phyloP scores from a whole-genome alignment of 2,888 invertebrate genomes.

The Adelognathus sp. region DNA sequence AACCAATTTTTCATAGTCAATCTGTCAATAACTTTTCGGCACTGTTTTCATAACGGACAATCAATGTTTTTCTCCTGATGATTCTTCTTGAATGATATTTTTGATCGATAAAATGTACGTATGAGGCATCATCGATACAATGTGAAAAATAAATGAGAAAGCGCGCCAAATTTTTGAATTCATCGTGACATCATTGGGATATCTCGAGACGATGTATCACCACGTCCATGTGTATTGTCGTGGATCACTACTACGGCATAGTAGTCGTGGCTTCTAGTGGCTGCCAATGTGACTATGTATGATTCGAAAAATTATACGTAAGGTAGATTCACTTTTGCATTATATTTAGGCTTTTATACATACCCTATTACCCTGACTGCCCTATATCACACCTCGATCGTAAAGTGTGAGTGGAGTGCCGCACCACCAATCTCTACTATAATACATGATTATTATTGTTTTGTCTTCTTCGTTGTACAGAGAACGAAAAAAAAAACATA shows the following conservation, averaged over 20 bases:
- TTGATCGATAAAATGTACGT: no score
- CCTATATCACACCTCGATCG: conserved; percentile 64
- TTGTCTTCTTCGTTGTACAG: conserved; percentile 62
- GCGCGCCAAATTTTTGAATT: no score
- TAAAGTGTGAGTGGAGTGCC: conserved; percentile 76
- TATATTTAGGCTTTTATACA: conserved; percentile 32
- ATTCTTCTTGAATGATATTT: no score
- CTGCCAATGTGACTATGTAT: conserved; percentile 53
- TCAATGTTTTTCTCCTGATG: no score
- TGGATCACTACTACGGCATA: conserved; percentile 25
- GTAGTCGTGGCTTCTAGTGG: conserved; percentile 52
- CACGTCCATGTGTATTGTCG: conserved; percentile 17
- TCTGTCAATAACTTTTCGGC: no score
- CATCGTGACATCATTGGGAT: conserved; percentile 1
- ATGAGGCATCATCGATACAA: no score
- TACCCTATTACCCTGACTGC: conserved; percentile 38
- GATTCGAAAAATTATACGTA: conserved; percentile 10
- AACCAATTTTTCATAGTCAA: no score
- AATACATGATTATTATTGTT: conserved; percentile 81
- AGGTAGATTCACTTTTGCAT: conserved; percentile 47
- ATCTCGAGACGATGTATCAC: background rate
- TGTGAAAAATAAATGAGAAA: no score
- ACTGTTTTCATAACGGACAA: no score
- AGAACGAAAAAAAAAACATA: conserved; percentile 56
- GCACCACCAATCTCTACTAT: conserved; percentile 77